A percentile compares a stretch with the other conserved stretches of the same genome.
These are phyloP conservation scores for Andrena praecox DNA, from an alignment of 2,888 invertebrate genomes.

Conservation along the genomic window DNA sequence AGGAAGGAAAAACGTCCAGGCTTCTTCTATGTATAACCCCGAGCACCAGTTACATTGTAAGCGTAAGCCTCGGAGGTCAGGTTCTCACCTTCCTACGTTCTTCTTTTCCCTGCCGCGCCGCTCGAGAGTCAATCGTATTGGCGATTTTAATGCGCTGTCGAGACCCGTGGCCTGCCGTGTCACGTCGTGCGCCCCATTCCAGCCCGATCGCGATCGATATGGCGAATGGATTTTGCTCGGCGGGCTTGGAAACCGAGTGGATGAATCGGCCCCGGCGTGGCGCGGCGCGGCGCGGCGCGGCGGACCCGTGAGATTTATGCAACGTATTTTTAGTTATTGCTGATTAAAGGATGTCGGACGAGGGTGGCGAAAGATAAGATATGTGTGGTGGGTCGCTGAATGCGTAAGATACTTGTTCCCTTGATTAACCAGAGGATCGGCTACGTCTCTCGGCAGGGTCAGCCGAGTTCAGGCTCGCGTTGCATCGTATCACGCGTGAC, in stretches of 20 bases:
- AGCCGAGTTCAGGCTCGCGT: background rate
- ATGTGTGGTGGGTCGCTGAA: too few relatives aligned
- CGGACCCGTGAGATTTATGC: background rate
- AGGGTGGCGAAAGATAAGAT: too few relatives aligned
- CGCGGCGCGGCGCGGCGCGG: too few relatives aligned
- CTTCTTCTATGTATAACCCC: constrained; percentile 31
- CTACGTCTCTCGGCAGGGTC: background rate
- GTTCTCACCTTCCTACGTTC: constrained; percentile 64
- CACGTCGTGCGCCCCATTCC: constrained; percentile 52
- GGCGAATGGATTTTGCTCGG: constrained; percentile 1
- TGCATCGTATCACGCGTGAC: background rate
- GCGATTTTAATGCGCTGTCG: constrained; percentile 61
- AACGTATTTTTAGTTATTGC: background rate
- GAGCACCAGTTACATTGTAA: constrained; percentile 41
- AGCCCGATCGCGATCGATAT: constrained; percentile 26
- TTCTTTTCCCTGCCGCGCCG: constrained; percentile 2
- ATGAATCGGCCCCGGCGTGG: background rate
- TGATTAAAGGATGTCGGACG: background rate
- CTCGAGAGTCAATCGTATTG: constrained; percentile 57
- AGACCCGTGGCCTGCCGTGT: constrained; percentile 43
- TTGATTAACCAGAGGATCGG: too few relatives aligned
- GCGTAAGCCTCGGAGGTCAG: constrained; percentile 51
- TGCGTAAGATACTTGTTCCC: too few relatives aligned
- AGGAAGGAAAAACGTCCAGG: constrained; percentile 44
- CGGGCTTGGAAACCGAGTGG: background rate